Conservation (phyloP, 2,888 invertebrate genomes). For the Agriopis aurantiaria region DNA sequence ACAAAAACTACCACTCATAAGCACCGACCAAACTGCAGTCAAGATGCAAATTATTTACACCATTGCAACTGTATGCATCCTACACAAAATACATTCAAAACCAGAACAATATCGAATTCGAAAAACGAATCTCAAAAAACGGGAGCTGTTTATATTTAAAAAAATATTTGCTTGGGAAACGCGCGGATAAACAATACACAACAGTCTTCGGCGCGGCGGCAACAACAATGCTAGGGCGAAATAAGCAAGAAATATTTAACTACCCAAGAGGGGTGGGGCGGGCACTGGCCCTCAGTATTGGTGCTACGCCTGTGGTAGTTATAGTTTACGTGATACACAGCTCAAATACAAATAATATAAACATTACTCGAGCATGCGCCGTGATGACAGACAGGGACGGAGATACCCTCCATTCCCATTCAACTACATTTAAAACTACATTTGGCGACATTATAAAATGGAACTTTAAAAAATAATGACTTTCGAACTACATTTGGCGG, state of each 20-base stretch:
- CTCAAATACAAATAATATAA: slow-evolving; percentile 88
- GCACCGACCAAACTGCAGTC: slow-evolving; percentile 75
- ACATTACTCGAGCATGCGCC: slow-evolving; percentile 85
- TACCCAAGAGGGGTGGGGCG: slow-evolving; percentile 83
- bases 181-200: slow-evolving; percentile 84
- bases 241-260: slow-evolving; percentile 88
- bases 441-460: slow-evolving; percentile 45
- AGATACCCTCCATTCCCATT: slow-evolving; percentile 48
- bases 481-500: slow-evolving; percentile 62
- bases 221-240: slow-evolving; percentile 87
- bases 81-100: slow-evolving; percentile 50
- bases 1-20: slow-evolving; percentile 79
- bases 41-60: slow-evolving; percentile 83
- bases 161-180: slow-evolving; percentile 69
- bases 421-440: slow-evolving; percentile 44
- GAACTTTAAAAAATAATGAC: slow-evolving; percentile 51
- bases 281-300: slow-evolving; percentile 84
- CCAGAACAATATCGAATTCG: slow-evolving; percentile 30
- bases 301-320: slow-evolving; percentile 86
- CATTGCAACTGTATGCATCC: slow-evolving; percentile 74
- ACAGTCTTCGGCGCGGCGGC: slow-evolving; percentile 82
- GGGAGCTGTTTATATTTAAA: slow-evolving; percentile 60
- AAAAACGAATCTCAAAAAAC: slow-evolving; percentile 34
- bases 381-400: slow-evolving; percentile 73
- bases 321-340: slow-evolving; percentile 88